Conservation (phyloP, 1,140 invertebrate species). For the Listronotus bonariensis region DNA sequence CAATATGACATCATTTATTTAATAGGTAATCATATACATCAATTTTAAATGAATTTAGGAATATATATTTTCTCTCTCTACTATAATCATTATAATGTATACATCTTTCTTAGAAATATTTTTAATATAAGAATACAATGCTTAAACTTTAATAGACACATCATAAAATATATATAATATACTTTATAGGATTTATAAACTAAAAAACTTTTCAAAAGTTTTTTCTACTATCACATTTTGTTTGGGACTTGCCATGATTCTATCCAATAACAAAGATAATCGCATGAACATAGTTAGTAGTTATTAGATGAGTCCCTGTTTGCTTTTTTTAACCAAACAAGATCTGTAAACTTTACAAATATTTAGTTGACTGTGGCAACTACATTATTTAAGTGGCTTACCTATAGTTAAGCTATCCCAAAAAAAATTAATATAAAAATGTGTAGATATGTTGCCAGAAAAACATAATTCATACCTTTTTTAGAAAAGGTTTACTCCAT, state of each 20-base stretch:
- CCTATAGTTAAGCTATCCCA: too few relatives aligned
- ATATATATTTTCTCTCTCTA: slow-evolving; percentile 14
- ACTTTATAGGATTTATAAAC: slow-evolving; percentile 33
- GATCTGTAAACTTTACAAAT: too few relatives aligned
- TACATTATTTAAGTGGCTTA: too few relatives aligned
- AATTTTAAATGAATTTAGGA: slow-evolving; percentile 13
- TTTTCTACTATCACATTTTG: slow-evolving; percentile 40
- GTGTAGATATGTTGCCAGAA: too few relatives aligned
- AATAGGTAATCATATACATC: slow-evolving; percentile 24
- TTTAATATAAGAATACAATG: slow-evolving; percentile 38
- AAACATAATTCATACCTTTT: too few relatives aligned
- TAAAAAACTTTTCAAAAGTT: slow-evolving; percentile 35
- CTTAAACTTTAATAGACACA: slow-evolving; percentile 36
- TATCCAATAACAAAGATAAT: slow-evolving; percentile 5
- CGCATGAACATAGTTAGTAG: too few relatives aligned
- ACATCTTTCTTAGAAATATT: slow-evolving; percentile 18
- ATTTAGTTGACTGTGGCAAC: too few relatives aligned
- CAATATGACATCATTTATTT: slow-evolving; percentile 28
- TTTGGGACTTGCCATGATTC: slow-evolving; percentile 37
- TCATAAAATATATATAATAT: slow-evolving; percentile 40
- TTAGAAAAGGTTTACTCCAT: too few relatives aligned
- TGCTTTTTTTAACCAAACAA: too few relatives aligned
- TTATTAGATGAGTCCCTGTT: too few relatives aligned
- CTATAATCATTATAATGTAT: slow-evolving; percentile 24
- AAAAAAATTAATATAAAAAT: too few relatives aligned